phyloP scores from a whole-genome alignment of 2,888 invertebrate genomes.

The Pasiphila rectangulata region DNA sequence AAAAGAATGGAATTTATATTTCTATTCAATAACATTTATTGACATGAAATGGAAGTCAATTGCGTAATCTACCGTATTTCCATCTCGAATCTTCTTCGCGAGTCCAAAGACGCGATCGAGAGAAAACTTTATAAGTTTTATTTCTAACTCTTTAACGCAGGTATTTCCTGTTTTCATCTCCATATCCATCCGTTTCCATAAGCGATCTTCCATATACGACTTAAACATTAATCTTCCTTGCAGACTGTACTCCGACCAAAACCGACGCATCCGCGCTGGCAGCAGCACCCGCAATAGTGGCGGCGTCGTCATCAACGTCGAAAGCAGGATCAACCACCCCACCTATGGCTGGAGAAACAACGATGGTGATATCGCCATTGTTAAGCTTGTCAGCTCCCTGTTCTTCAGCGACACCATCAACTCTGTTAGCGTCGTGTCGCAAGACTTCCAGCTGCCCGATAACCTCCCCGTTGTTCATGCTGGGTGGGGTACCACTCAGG shows the following conservation, averaged over 20 bases:
- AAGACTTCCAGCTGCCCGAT: conserved; percentile 28
- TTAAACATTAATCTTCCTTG: too few relatives aligned
- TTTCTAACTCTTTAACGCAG: background rate
- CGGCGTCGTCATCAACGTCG: conserved; percentile 15
- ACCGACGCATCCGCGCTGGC: conserved; percentile 31
- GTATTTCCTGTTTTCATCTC: too few relatives aligned
- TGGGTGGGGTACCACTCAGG: conserved; percentile 44
- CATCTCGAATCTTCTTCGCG: too few relatives aligned
- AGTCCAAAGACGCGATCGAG: too few relatives aligned
- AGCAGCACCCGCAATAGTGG: conserved; percentile 18
- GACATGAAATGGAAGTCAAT: too few relatives aligned
- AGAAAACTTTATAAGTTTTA: too few relatives aligned
- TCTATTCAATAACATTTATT: too few relatives aligned
- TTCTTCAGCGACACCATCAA: conserved; percentile 17
- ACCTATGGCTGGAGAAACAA: conserved; percentile 3
- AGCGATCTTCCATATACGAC: too few relatives aligned
- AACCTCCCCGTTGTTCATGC: conserved; percentile 38
- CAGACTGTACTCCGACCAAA: conserved; percentile 6
- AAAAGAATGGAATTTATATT: too few relatives aligned
- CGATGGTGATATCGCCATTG: conserved; percentile 34
- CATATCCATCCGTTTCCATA: too few relatives aligned
- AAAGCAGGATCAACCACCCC: conserved; percentile 20
- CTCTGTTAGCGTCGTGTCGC: conserved; percentile 25
- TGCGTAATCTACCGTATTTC: too few relatives aligned
- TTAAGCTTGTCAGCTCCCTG: conserved; percentile 22